A percentile compares a stretch with the other conserved stretches of the same genome.
Evolutionary conservation across 2,888 invertebrate species (phyloP).

Genomic region (Iselma pallidipennis): DNA sequence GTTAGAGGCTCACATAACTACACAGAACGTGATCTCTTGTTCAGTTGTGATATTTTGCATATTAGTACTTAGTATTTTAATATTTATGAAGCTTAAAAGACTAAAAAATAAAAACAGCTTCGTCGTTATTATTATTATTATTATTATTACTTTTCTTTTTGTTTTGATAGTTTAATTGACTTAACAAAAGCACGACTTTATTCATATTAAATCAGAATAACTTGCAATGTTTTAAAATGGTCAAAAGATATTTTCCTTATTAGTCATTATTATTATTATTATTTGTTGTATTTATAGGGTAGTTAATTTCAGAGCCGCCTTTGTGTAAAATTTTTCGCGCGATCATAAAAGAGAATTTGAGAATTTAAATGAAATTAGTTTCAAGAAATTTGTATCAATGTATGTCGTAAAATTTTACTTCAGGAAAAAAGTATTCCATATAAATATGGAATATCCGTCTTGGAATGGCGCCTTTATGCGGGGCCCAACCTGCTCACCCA

Average conservation of each 20-base stretch:
- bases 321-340: no score
- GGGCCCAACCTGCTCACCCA: no score
- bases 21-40: constrained; percentile 8
- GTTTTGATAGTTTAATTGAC: background rate
- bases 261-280: background rate
- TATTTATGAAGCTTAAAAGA: constrained; percentile 8
- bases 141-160: background rate
- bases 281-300: background rate
- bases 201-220: no score
- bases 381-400: no score
- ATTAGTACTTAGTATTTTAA: constrained; percentile 3
- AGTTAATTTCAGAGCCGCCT: background rate
- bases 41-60: constrained; percentile 16
- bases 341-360: no score
- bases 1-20: no score
- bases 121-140: constrained; percentile 3
- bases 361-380: no score
- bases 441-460: no score
- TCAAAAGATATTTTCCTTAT: background rate
- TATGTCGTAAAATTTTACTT: no score
- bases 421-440: no score
- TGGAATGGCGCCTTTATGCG: no score
- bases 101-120: constrained; percentile 7
- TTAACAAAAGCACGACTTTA: no score
- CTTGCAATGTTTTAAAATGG: background rate